Percentiles rank a stretch among this genome's conserved stretches.
Evolutionary conservation across 2,113 vertebrate genomes (phyloP).

Genomic region (Forbesichthys papilliferus): DNA sequence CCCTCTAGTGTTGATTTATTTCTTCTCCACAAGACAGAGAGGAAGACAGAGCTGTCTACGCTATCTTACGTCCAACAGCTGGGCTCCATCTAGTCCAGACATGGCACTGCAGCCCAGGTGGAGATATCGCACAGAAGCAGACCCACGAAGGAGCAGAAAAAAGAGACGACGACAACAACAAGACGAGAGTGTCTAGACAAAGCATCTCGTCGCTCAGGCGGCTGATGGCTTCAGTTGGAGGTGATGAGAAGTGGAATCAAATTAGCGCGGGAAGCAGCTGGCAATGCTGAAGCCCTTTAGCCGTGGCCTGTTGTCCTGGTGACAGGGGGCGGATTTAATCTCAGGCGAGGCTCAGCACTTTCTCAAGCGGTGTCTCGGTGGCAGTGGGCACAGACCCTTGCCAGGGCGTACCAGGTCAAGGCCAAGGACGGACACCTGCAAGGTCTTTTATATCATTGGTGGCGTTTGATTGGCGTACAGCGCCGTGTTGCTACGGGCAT

Average conservation of each 20-base stretch:
- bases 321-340: slow-evolving; percentile 56
- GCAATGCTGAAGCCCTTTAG: slow-evolving; percentile 43
- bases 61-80: slow-evolving; percentile 14
- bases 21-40: background rate
- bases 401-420: background rate
- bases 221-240: slow-evolving; percentile 23
- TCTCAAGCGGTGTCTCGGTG: slow-evolving; percentile 32
- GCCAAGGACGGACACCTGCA: background rate
- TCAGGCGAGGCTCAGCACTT: slow-evolving; percentile 47
- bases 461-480: background rate
- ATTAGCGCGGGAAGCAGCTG: slow-evolving; percentile 67
- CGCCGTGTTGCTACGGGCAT: background rate
- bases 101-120: background rate
- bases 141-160: slow-evolving; percentile 1
- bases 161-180: background rate
- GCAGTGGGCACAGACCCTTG: slow-evolving; percentile 18
- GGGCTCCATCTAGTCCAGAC: background rate
- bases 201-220: slow-evolving; percentile 21
- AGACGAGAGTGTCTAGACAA: slow-evolving; percentile 44
- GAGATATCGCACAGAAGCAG: background rate
- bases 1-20: slow-evolving; percentile 4
- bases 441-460: background rate
- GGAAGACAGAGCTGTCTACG: slow-evolving; percentile 3
- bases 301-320: slow-evolving; percentile 55
- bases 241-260: slow-evolving; percentile 57